Base-by-base conservation (phyloP, 2,888 invertebrate species). In the Rugalucina vietnamica region DNA sequence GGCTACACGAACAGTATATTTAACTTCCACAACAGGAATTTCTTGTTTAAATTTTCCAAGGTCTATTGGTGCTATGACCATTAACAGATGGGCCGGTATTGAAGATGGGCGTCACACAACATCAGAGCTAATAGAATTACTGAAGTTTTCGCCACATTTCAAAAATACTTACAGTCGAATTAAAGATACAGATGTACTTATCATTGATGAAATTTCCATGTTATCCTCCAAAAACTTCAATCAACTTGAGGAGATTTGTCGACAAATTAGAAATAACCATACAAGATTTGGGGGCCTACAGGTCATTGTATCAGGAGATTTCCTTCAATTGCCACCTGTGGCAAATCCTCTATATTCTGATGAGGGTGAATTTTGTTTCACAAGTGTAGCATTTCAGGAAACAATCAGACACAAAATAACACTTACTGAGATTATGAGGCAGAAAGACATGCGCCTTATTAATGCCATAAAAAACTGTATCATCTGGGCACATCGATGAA, bases 251-350 rank as follows among this genome's bases (percentile, higher is more conserved):
- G 72, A 43, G 39, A 49, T 72, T 4, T 70, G 70, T 43, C 5
- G 27, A 27, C 8, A 29, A 36, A 21, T 34, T 4, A 21, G 34
- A 8, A 37, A 27, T 50, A 12, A n/a, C 3, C 4, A 57, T 18
- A 32, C 18, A 36, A 14, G 18, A 50, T 85, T 82, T 70, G 84
- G 80, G n/a, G 84, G 86, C 0, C 78, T 86, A 21, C 86, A 86
- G 29, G 54, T 86, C 5, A 50, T 86, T 8, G 39, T 83, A 5
- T 54, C 50, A 24, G 83, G 86, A 12, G 83, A 86, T 57, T 83
- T 86, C 49, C 21, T 39, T n/a, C 86, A 81, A 39, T 34, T 86
- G 29, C 78, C 79, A 0, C 86, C 86, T 43, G 86, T 86, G 8
- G 73, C 83, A 32, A 78, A 83, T 73, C 21, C 57, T 0, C 50